Percentiles rank a stretch among this genome's conserved stretches.
These are phyloP conservation scores for Syrista parreyssii DNA, from an alignment of 2,888 invertebrate genomes.

Conservation along the genomic window DNA sequence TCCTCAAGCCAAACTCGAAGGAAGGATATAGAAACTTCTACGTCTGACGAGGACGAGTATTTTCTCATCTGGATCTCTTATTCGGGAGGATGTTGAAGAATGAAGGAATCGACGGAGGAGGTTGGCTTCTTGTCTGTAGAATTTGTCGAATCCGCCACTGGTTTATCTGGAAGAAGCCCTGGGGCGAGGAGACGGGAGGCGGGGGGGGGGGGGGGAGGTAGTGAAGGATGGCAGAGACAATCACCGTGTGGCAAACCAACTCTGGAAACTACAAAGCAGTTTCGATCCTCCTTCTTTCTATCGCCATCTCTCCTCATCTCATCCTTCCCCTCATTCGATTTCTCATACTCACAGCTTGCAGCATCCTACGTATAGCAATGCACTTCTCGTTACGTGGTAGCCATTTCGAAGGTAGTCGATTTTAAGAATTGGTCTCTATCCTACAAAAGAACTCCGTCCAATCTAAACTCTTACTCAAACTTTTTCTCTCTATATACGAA, in stretches of 20 bases:
- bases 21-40: not conserved
- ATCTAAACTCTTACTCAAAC: not conserved
- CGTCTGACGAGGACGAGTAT: not conserved
- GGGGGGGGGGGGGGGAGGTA: not conserved
- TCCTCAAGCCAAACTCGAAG: not conserved
- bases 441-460: not conserved
- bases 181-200: not conserved
- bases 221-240: not conserved
- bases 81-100: not conserved
- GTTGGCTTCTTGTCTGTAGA: not conserved
- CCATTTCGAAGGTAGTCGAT: not conserved
- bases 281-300: not conserved
- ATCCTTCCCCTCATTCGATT: not conserved
- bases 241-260: not conserved
- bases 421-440: not conserved
- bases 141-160: not conserved
- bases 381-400: not conserved
- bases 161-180: not conserved
- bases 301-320: not conserved
- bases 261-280: not conserved
- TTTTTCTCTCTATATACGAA: not conserved
- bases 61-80: not conserved
- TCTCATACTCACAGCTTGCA: not conserved
- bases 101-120: not conserved
- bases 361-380: not conserved